A percentile compares a stretch with the other conserved stretches of the same genome.
phyloP scores from a whole-genome alignment of 1,140 invertebrate genomes.

The Diorhabda sublineata region DNA sequence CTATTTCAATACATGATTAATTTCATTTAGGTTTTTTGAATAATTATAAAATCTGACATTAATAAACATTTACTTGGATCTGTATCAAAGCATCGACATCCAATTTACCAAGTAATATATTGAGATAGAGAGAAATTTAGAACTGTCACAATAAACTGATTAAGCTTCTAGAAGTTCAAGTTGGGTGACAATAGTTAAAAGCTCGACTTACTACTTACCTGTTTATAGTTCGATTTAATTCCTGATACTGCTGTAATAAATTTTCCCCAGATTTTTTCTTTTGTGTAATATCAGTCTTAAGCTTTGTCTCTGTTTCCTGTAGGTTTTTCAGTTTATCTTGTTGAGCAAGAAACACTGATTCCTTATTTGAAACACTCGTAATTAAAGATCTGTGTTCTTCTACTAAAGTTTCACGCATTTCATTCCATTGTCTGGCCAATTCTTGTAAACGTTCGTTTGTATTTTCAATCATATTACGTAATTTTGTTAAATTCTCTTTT shows the following conservation, averaged over 20 bases:
- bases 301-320: constrained; percentile 53
- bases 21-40: no score
- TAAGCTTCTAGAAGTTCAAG: no score
- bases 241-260: constrained; percentile 64
- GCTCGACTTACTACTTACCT: constrained; percentile 38
- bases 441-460: constrained; percentile 57
- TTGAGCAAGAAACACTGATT: constrained; percentile 52
- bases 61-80: no score
- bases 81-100: no score
- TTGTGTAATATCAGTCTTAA: constrained; percentile 57
- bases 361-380: constrained; percentile 39
- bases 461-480: constrained; percentile 58
- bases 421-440: constrained; percentile 67
- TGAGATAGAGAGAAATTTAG: no score
- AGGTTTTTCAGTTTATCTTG: constrained; percentile 53
- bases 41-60: no score
- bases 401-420: constrained; percentile 61
- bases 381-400: constrained; percentile 58
- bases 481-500: constrained; percentile 62
- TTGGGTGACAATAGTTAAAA: no score
- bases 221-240: constrained; percentile 56
- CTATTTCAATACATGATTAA: no score
- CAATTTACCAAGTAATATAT: no score
- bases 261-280: constrained; percentile 58
- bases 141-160: no score